Evolutionary conservation across 1,140 invertebrate species (phyloP).

Genomic region (Tetramorium alpestre): DNA sequence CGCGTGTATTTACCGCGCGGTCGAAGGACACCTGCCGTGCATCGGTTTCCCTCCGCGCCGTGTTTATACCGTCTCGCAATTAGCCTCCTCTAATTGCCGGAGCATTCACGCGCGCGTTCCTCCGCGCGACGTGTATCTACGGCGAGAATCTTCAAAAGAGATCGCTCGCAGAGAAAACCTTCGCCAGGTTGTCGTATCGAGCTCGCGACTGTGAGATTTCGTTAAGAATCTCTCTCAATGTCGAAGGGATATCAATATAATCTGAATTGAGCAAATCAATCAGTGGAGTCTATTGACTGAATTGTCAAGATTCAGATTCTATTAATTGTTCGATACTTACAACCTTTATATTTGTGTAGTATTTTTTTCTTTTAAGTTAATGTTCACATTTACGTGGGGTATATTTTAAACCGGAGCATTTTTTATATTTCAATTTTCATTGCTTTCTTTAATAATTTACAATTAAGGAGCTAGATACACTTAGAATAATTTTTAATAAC

Average conservation of each 20-base stretch:
- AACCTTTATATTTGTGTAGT: too few species aligned
- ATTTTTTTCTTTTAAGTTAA: too few species aligned
- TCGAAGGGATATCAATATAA: background rate
- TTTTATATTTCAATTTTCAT: too few species aligned
- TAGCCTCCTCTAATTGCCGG: slow-evolving; percentile 18
- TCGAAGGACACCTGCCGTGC: background rate
- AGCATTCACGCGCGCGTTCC: background rate
- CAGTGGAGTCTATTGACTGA: too few species aligned
- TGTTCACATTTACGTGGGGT: too few species aligned
- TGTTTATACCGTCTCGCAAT: background rate
- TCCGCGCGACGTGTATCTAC: background rate
- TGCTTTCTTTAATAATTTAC: too few species aligned
- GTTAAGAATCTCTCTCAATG: background rate
- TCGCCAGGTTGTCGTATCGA: background rate
- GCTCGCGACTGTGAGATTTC: background rate
- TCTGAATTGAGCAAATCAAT: background rate
- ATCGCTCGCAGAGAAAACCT: background rate
- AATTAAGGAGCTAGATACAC: too few species aligned
- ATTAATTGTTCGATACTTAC: background rate
- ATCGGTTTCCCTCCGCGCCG: background rate
- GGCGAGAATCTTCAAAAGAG: background rate
- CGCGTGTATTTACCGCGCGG: background rate
- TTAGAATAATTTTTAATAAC: too few species aligned
- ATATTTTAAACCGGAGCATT: too few species aligned
- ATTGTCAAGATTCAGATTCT: background rate